Percentiles rank a stretch among this genome's conserved stretches.
phyloP scores from a whole-genome alignment of 2,797 vertebrate genomes.

The Gymnopithys bicolor region DNA sequence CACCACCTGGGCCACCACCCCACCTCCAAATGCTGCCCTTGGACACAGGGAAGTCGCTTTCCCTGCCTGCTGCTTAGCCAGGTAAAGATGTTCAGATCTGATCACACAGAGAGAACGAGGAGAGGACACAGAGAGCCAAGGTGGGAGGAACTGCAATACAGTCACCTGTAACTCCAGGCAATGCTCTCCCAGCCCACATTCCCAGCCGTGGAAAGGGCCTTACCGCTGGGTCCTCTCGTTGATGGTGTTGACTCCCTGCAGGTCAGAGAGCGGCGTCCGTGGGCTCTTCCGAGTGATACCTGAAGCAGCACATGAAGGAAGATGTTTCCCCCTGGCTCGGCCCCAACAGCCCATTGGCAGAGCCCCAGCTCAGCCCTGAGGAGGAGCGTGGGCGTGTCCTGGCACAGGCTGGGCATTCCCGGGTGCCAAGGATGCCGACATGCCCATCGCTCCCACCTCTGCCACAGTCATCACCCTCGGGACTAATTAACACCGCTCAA shows the following conservation, averaged over 20 bases:
- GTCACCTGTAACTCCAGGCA: not conserved
- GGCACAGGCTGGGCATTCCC: conserved; percentile 31
- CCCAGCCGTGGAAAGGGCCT: not conserved
- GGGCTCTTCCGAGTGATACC: conserved; percentile 88
- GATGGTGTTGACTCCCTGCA: conserved; percentile 91
- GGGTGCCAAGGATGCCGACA: not conserved
- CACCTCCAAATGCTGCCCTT: not conserved
- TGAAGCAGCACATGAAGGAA: conserved; percentile 60
- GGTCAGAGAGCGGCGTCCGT: conserved; percentile 89
- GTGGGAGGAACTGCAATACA: not conserved
- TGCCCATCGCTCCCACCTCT: not conserved
- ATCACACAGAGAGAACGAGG: fast-evolving
- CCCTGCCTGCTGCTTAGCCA: not conserved
- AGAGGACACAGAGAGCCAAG: not conserved
- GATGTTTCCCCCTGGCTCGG: conserved; percentile 16
- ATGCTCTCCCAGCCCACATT: not conserved
- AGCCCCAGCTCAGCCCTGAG: conserved; percentile 24
- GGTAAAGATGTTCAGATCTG: not conserved
- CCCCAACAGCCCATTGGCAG: not conserved
- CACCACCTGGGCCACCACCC: fast-evolving
- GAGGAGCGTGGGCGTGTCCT: not conserved
- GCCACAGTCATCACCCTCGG: not conserved
- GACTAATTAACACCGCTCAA: not conserved
- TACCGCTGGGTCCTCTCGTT: conserved; percentile 88
- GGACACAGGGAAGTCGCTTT: not conserved